Percentiles rank a stretch among this genome's conserved stretches.
Conservation (phyloP, 2,113 vertebrate species). For the Hippocampus comes region DNA sequence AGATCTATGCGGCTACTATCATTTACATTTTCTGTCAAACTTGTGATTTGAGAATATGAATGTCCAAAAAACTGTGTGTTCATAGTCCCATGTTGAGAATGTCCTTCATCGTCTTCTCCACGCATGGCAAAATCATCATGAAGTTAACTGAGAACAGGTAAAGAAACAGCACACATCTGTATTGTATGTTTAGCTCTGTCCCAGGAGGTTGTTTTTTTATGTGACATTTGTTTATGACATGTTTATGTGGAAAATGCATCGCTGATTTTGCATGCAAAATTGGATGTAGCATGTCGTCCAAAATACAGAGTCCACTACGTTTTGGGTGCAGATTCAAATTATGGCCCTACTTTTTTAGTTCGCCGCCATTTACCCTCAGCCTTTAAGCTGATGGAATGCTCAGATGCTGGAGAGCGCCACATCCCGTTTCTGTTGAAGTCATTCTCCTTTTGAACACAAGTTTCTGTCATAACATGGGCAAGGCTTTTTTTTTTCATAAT, state of each 20-base stretch:
- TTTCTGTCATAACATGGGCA: slow-evolving; percentile 4
- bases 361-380: not conserved
- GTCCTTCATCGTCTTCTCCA: slow-evolving; percentile 89
- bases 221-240: not conserved
- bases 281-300: not conserved
- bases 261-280: not conserved
- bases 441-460: slow-evolving; percentile 1
- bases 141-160: slow-evolving; percentile 84
- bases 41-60: not conserved
- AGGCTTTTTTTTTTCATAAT: not conserved
- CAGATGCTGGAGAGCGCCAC: not conserved
- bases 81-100: slow-evolving; percentile 83
- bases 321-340: not conserved
- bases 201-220: not conserved
- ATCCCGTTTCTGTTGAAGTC: slow-evolving; percentile 7
- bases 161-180: slow-evolving; percentile 12
- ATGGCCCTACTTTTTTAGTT: not conserved
- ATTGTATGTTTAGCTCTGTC: not conserved
- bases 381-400: slow-evolving; percentile 8
- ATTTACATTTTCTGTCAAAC: not conserved
- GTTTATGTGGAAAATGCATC: not conserved
- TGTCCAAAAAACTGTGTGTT: slow-evolving; percentile 36
- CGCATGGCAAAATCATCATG: slow-evolving; percentile 77
- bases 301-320: not conserved
- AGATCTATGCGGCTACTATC: not conserved